phyloP scores from a whole-genome alignment of 2,797 vertebrate genomes.

The Limosa lapponica region DNA sequence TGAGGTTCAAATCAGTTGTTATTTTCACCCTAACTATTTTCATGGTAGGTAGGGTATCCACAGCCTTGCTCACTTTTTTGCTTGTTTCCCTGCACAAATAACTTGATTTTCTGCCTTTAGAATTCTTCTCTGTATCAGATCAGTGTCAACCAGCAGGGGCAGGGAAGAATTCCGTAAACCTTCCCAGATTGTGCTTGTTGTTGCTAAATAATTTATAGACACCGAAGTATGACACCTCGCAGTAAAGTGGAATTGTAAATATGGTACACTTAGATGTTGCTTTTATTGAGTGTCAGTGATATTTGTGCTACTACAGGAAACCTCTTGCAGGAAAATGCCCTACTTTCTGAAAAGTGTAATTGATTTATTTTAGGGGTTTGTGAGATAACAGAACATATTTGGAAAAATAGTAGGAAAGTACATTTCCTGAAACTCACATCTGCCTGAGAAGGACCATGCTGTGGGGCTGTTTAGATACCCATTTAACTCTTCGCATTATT shows the following conservation, averaged over 20 bases:
- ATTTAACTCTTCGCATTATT: constrained; percentile 75
- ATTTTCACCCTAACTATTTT: neutral
- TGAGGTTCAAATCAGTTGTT: neutral
- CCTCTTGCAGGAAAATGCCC: neutral
- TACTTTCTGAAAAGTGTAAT: neutral
- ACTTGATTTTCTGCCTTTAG: neutral
- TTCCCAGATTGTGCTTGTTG: neutral
- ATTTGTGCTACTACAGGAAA: neutral
- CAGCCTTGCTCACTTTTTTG: neutral
- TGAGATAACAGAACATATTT: constrained; percentile 16
- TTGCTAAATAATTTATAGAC: neutral
- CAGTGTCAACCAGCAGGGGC: neutral
- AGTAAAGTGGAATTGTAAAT: neutral
- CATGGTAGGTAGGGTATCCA: neutral
- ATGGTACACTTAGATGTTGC: neutral
- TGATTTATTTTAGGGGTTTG: neutral
- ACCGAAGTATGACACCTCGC: neutral
- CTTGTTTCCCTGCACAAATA: neutral
- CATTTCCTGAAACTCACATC: constrained; percentile 71
- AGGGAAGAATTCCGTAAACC: neutral
- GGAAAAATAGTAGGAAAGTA: neutral
- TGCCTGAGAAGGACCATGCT: constrained; percentile 52
- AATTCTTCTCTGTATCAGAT: neutral
- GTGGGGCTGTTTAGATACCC: constrained; percentile 70
- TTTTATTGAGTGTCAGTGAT: neutral